Base-by-base conservation (phyloP, 2,888 invertebrate species). In the Dryocosmus kuriphilus region DNA sequence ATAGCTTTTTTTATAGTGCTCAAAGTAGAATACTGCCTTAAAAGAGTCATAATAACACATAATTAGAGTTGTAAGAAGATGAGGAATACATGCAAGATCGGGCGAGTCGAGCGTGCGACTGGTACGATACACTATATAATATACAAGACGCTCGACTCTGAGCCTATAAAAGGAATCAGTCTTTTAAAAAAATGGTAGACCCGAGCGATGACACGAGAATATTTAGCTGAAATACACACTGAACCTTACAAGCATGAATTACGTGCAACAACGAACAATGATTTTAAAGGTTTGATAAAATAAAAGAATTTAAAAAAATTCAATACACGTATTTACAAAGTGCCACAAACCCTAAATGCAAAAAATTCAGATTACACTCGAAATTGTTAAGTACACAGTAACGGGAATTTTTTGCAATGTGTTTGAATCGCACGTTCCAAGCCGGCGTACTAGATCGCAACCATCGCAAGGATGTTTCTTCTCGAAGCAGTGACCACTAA, bases 361-460 rank as follows among this genome's bases (percentile, higher is more conserved):
- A 71, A 71, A 71, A 71, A 71, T 55, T 51, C 51, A 24, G 11
- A 16, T 27, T 27, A 30, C 67, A 4, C 19, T 24, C 19, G 9
- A 24, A 27, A 71, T 71, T n/a, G n/a, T 67, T 41, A 41, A 65
- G 14, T 27, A 46, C 22, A 71, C 11, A 51, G 19, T 71, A n/a
- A 71, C 6, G 30, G 1, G 32, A 57, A 65, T 41, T 76, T 76
- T 67, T 60, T 41, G 60, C 19, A 76, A 67, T 51, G 62, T 62
- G 57, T 74, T 77, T 73, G 76, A 24, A n/a, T 75, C 57, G 41
- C 71, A 73, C 61, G 77, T 78, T 81, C 74, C 78, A 83, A 91
- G 85, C 91, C 91, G 91, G 90, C 91, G 91, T 91, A 91, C 91
- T 91, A 91, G 91, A 90, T 88, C 89, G 90, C 85, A 81, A 87